phyloP scores from a whole-genome alignment of 2,888 invertebrate species.

The Eupithecia exiguata region DNA sequence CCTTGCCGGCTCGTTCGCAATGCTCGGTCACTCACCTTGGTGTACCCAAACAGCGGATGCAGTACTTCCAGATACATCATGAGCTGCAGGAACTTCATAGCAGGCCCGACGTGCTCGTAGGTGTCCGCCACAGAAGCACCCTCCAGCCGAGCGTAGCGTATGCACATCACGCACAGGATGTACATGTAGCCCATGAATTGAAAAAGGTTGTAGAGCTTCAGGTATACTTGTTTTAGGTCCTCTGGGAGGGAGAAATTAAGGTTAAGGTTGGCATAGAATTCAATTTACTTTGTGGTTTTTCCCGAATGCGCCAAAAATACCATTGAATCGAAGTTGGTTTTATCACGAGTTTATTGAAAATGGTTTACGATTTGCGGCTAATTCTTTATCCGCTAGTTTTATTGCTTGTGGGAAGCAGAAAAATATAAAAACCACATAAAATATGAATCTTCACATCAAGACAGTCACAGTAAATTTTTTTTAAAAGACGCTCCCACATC shows the following conservation, averaged over 20 bases:
- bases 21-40: slow-evolving; percentile 76
- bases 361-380: no score
- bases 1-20: neutral
- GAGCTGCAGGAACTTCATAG: slow-evolving; percentile 91
- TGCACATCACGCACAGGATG: slow-evolving; percentile 87
- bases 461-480: no score
- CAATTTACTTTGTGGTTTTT: no score
- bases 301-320: no score
- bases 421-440: no score
- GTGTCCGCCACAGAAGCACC: slow-evolving; percentile 87
- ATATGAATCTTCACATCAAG: no score
- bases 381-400: no score
- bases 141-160: slow-evolving; percentile 90
- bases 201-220: slow-evolving; percentile 94
- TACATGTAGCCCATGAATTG: slow-evolving; percentile 94
- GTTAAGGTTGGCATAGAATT: neutral
- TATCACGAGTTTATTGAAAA: no score
- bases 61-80: slow-evolving; percentile 94
- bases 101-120: slow-evolving; percentile 89
- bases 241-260: slow-evolving; percentile 80
- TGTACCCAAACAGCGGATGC: slow-evolving; percentile 95
- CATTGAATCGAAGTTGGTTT: no score
- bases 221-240: slow-evolving; percentile 91
- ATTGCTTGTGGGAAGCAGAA: no score
- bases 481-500: no score